These are phyloP conservation scores for Chloroclystis v-ata DNA, from an alignment of 2,888 invertebrate species.

Conservation along the genomic window DNA sequence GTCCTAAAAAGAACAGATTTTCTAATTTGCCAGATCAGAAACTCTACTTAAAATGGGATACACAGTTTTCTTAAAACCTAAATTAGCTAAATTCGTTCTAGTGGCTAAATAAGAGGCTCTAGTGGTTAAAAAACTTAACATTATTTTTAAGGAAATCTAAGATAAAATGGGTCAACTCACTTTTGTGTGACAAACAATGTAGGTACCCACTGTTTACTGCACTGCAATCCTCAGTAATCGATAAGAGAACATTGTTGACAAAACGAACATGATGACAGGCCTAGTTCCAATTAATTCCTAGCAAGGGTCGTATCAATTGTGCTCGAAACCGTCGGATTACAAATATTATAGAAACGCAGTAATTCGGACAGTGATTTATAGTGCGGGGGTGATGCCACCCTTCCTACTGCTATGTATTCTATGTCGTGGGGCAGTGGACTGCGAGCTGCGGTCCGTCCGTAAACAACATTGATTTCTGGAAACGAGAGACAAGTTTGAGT, in stretches of 20 bases:
- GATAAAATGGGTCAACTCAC: too few relatives aligned
- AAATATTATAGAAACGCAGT: conserved; percentile 72
- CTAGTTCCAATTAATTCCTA: conserved; percentile 59
- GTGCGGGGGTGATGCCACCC: conserved; percentile 72
- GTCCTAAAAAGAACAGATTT: too few relatives aligned
- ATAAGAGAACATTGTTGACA: conserved; percentile 29
- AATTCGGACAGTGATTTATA: conserved; percentile 78
- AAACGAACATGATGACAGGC: conserved; percentile 47
- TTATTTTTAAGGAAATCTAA: too few relatives aligned
- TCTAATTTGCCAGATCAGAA: too few relatives aligned
- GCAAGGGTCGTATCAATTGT: conserved; percentile 53
- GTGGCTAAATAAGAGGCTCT: too few relatives aligned
- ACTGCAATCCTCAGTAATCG: neutral
- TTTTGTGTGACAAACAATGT: too few relatives aligned
- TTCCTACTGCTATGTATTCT: conserved; percentile 23
- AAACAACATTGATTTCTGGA: conserved; percentile 75
- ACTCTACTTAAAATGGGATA: too few relatives aligned
- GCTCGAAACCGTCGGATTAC: conserved; percentile 59
- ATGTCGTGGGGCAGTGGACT: conserved; percentile 29
- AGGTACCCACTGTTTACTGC: too few relatives aligned
- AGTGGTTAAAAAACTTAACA: too few relatives aligned
- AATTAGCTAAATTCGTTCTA: too few relatives aligned
- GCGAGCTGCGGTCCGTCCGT: conserved; percentile 43
- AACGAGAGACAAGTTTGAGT: conserved; percentile 55
- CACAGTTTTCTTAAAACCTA: too few relatives aligned